These are phyloP conservation scores for Shinisaurus crocodilurus DNA, from an alignment of 2,113 vertebrate genomes.

Conservation along the genomic window DNA sequence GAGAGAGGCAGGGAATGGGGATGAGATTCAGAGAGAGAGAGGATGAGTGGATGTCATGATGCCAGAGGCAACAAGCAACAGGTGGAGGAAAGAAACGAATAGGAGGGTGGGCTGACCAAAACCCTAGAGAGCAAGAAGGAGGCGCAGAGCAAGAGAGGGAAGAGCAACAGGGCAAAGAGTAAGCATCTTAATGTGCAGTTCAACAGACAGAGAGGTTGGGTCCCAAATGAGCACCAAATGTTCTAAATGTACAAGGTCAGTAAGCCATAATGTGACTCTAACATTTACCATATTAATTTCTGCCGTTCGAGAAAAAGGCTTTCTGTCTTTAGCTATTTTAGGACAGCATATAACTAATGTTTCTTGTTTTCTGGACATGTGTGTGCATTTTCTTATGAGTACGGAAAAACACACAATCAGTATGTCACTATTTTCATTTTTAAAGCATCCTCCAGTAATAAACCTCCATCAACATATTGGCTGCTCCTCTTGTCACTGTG, in stretches of 20 bases:
- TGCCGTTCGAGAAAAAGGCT: background rate
- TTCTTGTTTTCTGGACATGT: conserved; percentile 60
- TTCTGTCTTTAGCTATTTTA: background rate
- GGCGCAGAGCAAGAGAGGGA: background rate
- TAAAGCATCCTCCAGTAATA: conserved; percentile 57
- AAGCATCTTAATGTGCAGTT: background rate
- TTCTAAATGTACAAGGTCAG: background rate
- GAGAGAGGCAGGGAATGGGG: background rate
- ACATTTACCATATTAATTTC: conserved; percentile 14
- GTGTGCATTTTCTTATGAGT: conserved; percentile 61
- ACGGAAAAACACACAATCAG: conserved; percentile 43
- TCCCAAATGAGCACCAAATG: too few relatives aligned
- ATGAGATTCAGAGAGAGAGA: background rate
- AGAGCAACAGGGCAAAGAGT: background rate
- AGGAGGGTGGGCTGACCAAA: background rate
- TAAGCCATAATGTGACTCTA: conserved; percentile 29
- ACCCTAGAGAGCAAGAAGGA: background rate
- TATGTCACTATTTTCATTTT: conserved; percentile 64
- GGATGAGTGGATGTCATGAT: background rate
- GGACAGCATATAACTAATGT: conserved; percentile 36
- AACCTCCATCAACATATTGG: conserved; percentile 69
- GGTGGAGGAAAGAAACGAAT: background rate
- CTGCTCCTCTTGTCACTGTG: conserved; percentile 75
- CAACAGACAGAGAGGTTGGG: background rate
- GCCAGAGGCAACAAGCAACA: background rate